Evolutionary conservation across 2,797 vertebrate species (phyloP).

Genomic region (Ficedula albicollis): DNA sequence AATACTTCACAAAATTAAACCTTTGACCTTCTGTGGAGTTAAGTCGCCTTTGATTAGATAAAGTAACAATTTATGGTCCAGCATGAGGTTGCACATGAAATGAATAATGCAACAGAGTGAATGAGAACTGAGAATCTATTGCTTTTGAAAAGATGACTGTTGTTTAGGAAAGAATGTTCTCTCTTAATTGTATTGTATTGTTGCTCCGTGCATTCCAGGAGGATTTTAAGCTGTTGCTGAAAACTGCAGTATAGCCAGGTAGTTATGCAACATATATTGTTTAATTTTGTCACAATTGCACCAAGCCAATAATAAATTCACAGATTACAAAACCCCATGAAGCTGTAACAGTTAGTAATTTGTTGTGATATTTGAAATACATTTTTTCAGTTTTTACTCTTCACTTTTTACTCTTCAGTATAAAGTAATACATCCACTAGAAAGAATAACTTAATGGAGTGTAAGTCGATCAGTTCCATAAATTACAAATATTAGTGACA

Average conservation of each 20-base stretch:
- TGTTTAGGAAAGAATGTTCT: constrained; percentile 69
- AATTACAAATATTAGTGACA: neutral
- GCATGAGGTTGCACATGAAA: constrained; percentile 87
- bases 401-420: neutral
- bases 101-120: constrained; percentile 88
- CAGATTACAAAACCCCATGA: neutral
- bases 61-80: constrained; percentile 86
- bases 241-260: constrained; percentile 14
- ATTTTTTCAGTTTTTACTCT: neutral
- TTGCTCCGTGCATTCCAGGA: constrained; percentile 56
- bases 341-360: neutral
- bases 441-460: neutral
- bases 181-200: constrained; percentile 74
- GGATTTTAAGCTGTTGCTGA: constrained; percentile 67
- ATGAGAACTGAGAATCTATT: constrained; percentile 77
- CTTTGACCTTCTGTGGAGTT: constrained; percentile 86
- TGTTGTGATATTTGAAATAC: neutral
- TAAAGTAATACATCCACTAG: neutral
- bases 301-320: constrained; percentile 4
- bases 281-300: constrained; percentile 51
- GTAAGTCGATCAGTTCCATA: neutral
- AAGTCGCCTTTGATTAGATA: constrained; percentile 87
- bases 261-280: constrained; percentile 8
- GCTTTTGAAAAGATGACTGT: constrained; percentile 82
- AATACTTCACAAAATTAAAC: constrained; percentile 87